Evolutionary conservation across 1,140 invertebrate species (phyloP), one percentile per base, ranked within the genome.

Genomic region (Zaprionus taronus): DNA sequence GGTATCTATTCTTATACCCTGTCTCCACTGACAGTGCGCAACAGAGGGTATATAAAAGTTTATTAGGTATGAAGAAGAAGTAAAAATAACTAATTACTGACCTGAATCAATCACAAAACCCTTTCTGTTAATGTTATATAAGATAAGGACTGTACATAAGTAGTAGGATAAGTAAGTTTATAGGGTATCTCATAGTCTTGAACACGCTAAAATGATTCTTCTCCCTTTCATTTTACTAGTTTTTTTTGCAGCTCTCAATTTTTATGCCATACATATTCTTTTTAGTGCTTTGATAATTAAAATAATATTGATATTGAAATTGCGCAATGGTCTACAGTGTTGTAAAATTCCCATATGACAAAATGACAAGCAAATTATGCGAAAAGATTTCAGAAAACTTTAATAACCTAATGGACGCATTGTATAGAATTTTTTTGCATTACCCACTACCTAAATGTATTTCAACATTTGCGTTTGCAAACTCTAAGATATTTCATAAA

Each of bases 201-300:
- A 34, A 0, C 31, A 11, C 9, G 9, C 31, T 34, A 34, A 3
- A 34, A 31, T 0, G 0, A 4, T 11, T 31, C 9, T 4, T 7
- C 31, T 4, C 9, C 31, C 9, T 11, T 11, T 34, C 9, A 4
- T 9, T 11, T 3, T 34, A 34, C 31, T 67, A 24, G 74, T 62
- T 73, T 63, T 67, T 67, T 83, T 58, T 24, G 2, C 17, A 47
- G 41, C 41, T 66, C 11, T 31, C 31, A 57, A 72, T 72, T 72
- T 58, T 71, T 17, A 47, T 47, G 7, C 6, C 49, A 47, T 41
- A 74, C 60, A 71, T 78, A 74, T 81, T 67, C 63, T 55, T 53
- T 74, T 74, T 73, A 68, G 67, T 72, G 36, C 72, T 57, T 58
- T 78, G 60, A 72, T 72, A 28, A 44, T 20, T 58, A 20, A 28